Base-by-base conservation (phyloP, 2,888 invertebrate genomes). In the Mongoloraphidia duomilia region DNA sequence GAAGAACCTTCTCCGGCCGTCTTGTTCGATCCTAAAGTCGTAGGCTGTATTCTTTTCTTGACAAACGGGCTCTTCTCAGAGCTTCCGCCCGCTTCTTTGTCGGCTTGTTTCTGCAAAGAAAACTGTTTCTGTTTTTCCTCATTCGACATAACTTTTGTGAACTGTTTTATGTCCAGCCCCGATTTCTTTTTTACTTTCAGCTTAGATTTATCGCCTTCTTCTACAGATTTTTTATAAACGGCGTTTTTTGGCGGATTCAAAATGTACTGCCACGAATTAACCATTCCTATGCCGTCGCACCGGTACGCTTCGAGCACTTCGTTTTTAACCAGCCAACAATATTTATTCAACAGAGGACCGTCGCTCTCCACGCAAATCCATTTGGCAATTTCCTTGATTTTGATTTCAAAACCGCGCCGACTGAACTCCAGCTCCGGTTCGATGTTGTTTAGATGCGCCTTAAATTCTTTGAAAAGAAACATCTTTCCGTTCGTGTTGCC, bases 261-360 rank as follows among this genome's bases (percentile, higher is more conserved):
- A 35, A 52, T 65, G 53, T 78, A 79, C 4, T 63, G 62, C 80
- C 80, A 81, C 3, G 64, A 60, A 58, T 80, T 79, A 0, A 76
- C 73, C 13, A 77, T 50, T 1, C 65, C 59, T 1, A 79, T 58
- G 6, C 26, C 26, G 38, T 73, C 68, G 1, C 65, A 59, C 8
- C 70, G 63, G 62, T 76, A 77, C 57, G 76, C 70, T 36, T 74
- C 66, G 11, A 77, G 65, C 1, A 73, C 56, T 10, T 76, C 74
- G 9, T 73, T 68, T 1, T 71, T 60, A 1, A 85, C 81, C 56
- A 75, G 73, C 85, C 84, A 84, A 56, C 79, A 80, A n/a, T 65
- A 63, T 49, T 74, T 77, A 47, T 75, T 73, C 51, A 72, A 70
- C 63, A 72, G 65, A 5, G 70, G 64, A 1, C 72, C 74, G 44